Evolutionary conservation across 2,888 invertebrate genomes (phyloP), one percentile per base, ranked within the genome.

Genomic region (Polylopha cassiicola): DNA sequence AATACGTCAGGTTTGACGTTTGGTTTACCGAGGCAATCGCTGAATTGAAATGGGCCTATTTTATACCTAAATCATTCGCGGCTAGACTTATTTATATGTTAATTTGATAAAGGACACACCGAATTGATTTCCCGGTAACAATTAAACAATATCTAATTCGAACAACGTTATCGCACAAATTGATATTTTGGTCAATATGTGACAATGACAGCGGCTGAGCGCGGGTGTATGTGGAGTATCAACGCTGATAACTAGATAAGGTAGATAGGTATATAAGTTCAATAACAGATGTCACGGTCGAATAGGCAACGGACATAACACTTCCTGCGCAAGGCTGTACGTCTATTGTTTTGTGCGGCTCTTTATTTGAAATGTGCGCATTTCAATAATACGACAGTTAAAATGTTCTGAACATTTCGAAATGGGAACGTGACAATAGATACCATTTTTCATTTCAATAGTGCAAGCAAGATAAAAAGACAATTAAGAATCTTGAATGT

Each of bases 241-340:
- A 23, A 33, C 31, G 21, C 32, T 27, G 51, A 53, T 53, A 55
- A 50, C 47, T 51, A 43, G 48, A 51, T 52, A 55, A 48, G 50
- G 14, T 23, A 33, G 39, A 26, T 32, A 32, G 39, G 32, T 36
- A 32, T 28, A 48, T 49, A 47, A 44, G 34, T 42, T 50, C 50
- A 42, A 44, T 48, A 50, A 49, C 53, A 53, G 53, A 54, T 55
- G 61, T 59, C 55, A 57, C 48, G 56, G 50, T 39, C 53, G 51
- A 53, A 46, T 43, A 47, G 44, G 26, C 47, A 44, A 30, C 41
- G 47, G 44, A 37, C 43, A 44, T 41, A 44, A 43, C 48, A 43
- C 47, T 39, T 44, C 46, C 44, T 41, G 38, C 44, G 47, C 51
- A 57, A 50, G 34, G 41, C 26, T 29, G 29, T 32, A 30, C 27